Conservation (phyloP, 2,113 vertebrate genomes). For the Varanus komodoensis region DNA sequence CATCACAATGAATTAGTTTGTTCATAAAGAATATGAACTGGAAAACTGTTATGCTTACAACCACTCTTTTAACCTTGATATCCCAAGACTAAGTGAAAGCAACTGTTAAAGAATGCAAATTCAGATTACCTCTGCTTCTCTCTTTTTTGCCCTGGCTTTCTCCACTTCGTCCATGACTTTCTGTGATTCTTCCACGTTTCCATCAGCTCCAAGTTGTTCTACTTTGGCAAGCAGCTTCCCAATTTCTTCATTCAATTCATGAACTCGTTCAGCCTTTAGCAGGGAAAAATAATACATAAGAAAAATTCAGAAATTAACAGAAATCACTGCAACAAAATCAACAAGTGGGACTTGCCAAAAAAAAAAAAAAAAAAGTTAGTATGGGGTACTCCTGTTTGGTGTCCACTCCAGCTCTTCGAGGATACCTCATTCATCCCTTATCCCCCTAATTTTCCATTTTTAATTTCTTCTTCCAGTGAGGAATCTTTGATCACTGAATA, state of each 20-base stretch:
- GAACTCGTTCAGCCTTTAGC: constrained; percentile 93
- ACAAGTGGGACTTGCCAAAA: not conserved
- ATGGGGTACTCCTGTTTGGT: not conserved
- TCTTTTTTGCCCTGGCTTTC: constrained; percentile 92
- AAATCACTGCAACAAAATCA: not conserved
- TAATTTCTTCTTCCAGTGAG: not conserved
- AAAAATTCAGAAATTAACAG: constrained; percentile 5
- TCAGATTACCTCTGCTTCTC: constrained; percentile 93
- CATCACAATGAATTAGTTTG: not conserved
- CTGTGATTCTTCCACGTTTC: constrained; percentile 97
- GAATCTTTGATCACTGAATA: no score
- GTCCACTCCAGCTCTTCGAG: not conserved
- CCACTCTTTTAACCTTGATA: not conserved
- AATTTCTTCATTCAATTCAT: constrained; percentile 98
- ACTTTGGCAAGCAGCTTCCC: constrained; percentile 96
- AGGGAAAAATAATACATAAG: constrained; percentile 24
- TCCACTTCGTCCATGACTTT: constrained; percentile 98
- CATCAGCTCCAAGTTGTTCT: constrained; percentile 95
- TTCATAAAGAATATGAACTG: not conserved
- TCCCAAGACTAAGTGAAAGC: not conserved
- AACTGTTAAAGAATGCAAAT: not conserved
- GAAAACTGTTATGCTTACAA: not conserved
- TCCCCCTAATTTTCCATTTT: not conserved
- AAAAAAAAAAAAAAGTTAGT: not conserved
- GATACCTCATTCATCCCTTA: not conserved